phyloP scores from a whole-genome alignment of 2,113 vertebrate genomes.

The Ceyx margarethae region DNA sequence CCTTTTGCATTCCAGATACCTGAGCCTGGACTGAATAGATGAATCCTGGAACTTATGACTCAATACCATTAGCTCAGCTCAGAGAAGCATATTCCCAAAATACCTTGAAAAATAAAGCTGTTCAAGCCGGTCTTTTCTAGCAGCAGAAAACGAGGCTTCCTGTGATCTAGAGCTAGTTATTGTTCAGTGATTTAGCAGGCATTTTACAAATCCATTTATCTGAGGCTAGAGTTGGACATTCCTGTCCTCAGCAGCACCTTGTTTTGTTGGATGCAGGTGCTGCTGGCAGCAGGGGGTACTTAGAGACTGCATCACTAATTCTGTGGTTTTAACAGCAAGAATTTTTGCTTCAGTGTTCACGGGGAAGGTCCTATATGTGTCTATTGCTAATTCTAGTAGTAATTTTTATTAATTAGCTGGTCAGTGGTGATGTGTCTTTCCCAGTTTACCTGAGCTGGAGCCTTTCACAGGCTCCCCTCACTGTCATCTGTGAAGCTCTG shows the following conservation, averaged over 20 bases:
- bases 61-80: constrained; percentile 42
- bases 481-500: not conserved
- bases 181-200: constrained; percentile 42
- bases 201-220: constrained; percentile 54
- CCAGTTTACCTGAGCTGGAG: not conserved
- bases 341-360: not conserved
- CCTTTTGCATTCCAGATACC: constrained; percentile 41
- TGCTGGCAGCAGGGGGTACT: not conserved
- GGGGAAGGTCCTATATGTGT: not conserved
- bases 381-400: not conserved
- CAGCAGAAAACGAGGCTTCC: not conserved
- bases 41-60: constrained; percentile 59
- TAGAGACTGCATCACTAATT: not conserved
- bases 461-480: not conserved
- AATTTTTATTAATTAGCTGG: not conserved
- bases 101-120: constrained; percentile 46
- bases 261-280: constrained; percentile 22
- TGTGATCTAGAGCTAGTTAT: constrained; percentile 17
- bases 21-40: constrained; percentile 18
- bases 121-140: constrained; percentile 24
- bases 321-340: not conserved
- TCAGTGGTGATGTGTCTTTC: not conserved
- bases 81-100: constrained; percentile 64
- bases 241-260: constrained; percentile 34
- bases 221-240: constrained; percentile 9